These are phyloP conservation scores for Diorhabda elongata DNA, from an alignment of 1,140 invertebrate genomes.

Conservation along the genomic window DNA sequence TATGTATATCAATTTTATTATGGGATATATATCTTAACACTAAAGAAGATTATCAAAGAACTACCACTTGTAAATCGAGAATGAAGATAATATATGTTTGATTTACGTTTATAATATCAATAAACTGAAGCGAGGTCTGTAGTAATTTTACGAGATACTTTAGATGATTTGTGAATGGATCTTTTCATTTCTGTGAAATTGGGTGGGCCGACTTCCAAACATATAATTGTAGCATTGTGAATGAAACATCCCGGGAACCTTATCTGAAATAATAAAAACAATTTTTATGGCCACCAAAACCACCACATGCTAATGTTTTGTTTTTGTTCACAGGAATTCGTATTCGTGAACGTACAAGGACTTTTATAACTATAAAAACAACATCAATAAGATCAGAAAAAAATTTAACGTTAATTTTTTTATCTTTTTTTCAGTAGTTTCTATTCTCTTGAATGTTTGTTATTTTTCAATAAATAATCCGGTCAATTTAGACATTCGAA, in stretches of 20 bases:
- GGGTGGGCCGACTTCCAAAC: conserved; percentile 4
- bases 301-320: neutral
- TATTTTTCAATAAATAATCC: too few relatives aligned
- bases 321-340: too few relatives aligned
- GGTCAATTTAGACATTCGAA: too few relatives aligned
- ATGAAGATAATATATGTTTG: conserved; percentile 9
- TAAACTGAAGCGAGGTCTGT: neutral
- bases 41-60: too few relatives aligned
- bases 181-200: conserved; percentile 6
- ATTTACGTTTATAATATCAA: conserved; percentile 9
- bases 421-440: too few relatives aligned
- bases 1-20: too few relatives aligned
- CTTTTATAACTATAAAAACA: too few relatives aligned
- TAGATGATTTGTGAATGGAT: conserved; percentile 12
- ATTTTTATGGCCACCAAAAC: neutral
- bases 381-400: too few relatives aligned
- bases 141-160: conserved; percentile 7
- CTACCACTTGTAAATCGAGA: neutral
- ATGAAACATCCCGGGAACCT: neutral
- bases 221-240: neutral
- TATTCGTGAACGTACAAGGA: too few relatives aligned
- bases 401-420: too few relatives aligned
- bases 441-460: too few relatives aligned
- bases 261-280: conserved; percentile 4
- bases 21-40: too few relatives aligned